Evolutionary conservation across 2,797 vertebrate species (phyloP).

Genomic region (Ciconia nigra): DNA sequence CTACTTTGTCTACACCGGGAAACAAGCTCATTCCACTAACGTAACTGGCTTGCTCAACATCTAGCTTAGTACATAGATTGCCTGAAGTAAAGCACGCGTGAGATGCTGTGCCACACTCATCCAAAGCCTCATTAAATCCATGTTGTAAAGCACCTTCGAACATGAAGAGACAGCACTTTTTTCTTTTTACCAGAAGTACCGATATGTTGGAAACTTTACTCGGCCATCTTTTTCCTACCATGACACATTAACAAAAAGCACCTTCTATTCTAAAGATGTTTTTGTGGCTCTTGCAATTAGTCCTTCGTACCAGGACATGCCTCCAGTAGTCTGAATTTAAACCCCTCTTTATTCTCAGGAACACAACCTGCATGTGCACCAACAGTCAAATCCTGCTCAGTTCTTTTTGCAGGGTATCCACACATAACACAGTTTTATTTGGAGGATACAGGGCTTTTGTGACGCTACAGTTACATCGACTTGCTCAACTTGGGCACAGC

Average conservation of each 20-base stretch:
- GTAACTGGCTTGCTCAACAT: not conserved
- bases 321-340: not conserved
- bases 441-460: fast-evolving
- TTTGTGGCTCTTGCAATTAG: not conserved
- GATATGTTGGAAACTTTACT: fast-evolving
- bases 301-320: fast-evolving
- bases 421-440: fast-evolving
- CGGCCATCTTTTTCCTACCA: not conserved
- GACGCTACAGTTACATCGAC: fast-evolving
- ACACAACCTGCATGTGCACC: not conserved
- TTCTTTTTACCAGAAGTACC: not conserved
- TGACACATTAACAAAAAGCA: not conserved
- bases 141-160: not conserved
- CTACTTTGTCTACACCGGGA: fast-evolving
- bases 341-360: not conserved
- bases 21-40: not conserved
- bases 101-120: fast-evolving
- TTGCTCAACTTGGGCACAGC: fast-evolving
- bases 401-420: fast-evolving
- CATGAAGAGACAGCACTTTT: not conserved
- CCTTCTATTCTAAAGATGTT: not conserved
- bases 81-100: not conserved
- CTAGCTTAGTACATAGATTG: fast-evolving
- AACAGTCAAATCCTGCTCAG: fast-evolving
- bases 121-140: not conserved